These are phyloP conservation scores for Aleadryas rufinucha DNA, from an alignment of 2,113 vertebrate genomes.

Conservation along the genomic window DNA sequence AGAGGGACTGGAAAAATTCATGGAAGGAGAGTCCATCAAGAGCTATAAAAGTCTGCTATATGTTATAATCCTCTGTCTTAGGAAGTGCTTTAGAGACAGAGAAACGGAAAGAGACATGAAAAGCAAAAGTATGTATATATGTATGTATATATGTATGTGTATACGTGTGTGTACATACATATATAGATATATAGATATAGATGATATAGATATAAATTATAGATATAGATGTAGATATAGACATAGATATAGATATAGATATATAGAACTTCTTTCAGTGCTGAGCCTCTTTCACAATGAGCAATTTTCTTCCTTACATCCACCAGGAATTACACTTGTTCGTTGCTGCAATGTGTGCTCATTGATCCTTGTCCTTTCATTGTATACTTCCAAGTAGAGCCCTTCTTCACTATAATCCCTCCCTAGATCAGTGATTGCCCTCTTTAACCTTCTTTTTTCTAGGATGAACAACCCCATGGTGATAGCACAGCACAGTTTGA, in stretches of 20 bases:
- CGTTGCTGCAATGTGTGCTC: neutral
- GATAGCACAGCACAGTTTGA: neutral
- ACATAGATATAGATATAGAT: too few relatives aligned
- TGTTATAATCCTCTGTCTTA: neutral
- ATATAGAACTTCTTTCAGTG: neutral
- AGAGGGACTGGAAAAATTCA: neutral
- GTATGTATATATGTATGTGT: neutral
- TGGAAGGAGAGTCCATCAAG: neutral
- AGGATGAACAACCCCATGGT: neutral
- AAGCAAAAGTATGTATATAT: neutral
- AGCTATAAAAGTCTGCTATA: neutral
- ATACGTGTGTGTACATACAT: too few relatives aligned
- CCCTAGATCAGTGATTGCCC: neutral
- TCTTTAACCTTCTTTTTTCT: neutral
- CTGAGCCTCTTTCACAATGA: neutral
- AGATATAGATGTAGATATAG: too few relatives aligned
- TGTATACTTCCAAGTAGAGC: neutral
- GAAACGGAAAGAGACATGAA: neutral
- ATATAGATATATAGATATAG: neutral
- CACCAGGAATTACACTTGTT: neutral
- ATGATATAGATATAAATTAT: neutral
- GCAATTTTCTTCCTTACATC: neutral
- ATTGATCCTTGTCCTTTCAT: neutral
- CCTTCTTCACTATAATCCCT: neutral
- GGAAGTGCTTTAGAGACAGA: neutral